These are phyloP conservation scores for Brenthis ino DNA, from an alignment of 2,888 invertebrate species.

Conservation along the genomic window DNA sequence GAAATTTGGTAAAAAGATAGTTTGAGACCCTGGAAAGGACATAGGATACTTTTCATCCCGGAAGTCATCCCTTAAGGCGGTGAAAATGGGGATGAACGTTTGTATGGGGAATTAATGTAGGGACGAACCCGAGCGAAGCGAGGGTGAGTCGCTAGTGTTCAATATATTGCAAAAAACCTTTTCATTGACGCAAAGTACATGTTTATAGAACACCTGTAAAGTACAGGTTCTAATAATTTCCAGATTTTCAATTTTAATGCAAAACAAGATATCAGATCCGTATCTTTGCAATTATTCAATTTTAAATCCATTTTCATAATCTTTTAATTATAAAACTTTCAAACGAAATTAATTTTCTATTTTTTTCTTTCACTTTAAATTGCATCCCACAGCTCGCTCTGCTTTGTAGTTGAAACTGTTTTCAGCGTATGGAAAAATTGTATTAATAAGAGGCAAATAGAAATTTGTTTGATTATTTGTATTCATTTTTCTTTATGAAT, in stretches of 20 bases:
- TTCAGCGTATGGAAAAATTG: not conserved
- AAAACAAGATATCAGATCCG: not conserved
- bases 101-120: no score
- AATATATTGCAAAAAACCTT: no score
- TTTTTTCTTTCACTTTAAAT: conserved; percentile 11
- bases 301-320: conserved; percentile 14
- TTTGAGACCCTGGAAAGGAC: no score
- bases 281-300: conserved; percentile 3
- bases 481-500: conserved; percentile 16
- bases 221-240: not conserved
- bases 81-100: no score
- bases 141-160: no score
- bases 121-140: no score
- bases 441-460: conserved; percentile 3
- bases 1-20: no score
- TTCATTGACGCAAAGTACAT: no score
- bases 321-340: not conserved
- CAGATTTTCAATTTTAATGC: not conserved
- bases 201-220: no score
- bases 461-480: not conserved
- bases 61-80: no score
- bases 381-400: conserved; percentile 4
- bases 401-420: conserved; percentile 17
- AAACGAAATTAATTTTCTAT: conserved; percentile 17
- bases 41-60: no score